Evolutionary conservation across 2,888 invertebrate genomes (phyloP).

Genomic region (Scaptomyza reducta): DNA sequence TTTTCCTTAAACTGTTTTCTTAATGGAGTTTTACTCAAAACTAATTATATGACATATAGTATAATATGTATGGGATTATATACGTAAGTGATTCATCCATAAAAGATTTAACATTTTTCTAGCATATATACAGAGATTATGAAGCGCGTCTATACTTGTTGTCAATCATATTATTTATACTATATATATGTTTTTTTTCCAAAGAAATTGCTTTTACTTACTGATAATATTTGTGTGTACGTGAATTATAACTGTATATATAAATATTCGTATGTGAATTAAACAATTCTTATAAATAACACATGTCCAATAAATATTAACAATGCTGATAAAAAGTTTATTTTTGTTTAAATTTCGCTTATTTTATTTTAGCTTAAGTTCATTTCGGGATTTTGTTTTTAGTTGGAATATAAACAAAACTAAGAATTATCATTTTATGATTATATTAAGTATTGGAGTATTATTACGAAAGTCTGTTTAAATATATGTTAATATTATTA

Average conservation of each 20-base stretch:
- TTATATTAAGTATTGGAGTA: too few species aligned
- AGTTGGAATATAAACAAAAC: too few species aligned
- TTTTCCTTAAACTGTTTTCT: slow-evolving; percentile 5
- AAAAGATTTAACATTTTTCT: not conserved
- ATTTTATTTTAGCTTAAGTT: too few species aligned
- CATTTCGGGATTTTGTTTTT: too few species aligned
- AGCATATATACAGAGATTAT: slow-evolving; percentile 12
- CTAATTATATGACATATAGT: slow-evolving; percentile 5
- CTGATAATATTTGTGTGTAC: slow-evolving; percentile 33
- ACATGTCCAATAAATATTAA: slow-evolving; percentile 33
- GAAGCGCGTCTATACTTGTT: slow-evolving; percentile 11
- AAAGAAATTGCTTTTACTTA: slow-evolving; percentile 28
- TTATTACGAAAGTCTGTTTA: too few species aligned
- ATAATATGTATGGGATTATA: not conserved
- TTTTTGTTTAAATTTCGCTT: not conserved
- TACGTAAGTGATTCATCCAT: slow-evolving; percentile 38
- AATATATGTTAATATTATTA: too few species aligned
- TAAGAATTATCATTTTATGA: too few species aligned
- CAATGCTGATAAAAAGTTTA: slow-evolving; percentile 26
- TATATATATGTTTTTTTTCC: slow-evolving; percentile 9
- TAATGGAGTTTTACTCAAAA: slow-evolving; percentile 38
- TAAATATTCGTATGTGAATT: too few species aligned
- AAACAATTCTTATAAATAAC: slow-evolving; percentile 37
- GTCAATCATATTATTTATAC: slow-evolving; percentile 3
- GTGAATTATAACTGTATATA: not conserved